Evolutionary conservation across 2,113 vertebrate species (phyloP), one percentile per base, ranked within the genome.

Genomic region (Ammodytes dubius): DNA sequence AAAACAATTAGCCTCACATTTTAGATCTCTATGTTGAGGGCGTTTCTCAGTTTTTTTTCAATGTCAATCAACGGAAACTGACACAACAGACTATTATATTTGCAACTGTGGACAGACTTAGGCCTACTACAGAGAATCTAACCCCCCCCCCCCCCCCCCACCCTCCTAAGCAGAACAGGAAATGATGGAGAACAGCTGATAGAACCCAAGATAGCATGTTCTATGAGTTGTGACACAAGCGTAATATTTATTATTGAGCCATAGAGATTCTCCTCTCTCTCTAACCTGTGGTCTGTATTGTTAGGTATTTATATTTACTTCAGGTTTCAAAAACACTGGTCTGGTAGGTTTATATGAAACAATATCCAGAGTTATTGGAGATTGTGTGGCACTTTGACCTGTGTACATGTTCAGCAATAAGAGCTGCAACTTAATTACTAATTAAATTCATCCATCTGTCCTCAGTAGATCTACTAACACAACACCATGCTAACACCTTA

Each of bases 1-100:
- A 7, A 85, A 79, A 67, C 52, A 60, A 84, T 79, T 80, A 58
- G 42, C 68, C 70, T 65, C 39, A 42, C 49, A 39, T 86, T 82
- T 70, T 27, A 27, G 66, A 63, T 63, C 47, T 66, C 70, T 49
- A 6, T 12, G 40, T 40, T 63, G 1, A 43, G 63, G 10, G 43
- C 6, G 2, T 27, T 72, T 46, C 13, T 50, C 4, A 27, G 27
- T 2, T 56, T 72, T 79, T 42, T 49, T 59, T 27, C 13, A 14
- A 7, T 8, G 10, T 47, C 61, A 37, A 46, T 15, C 65, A 12
- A 59, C 2, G 8, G n/a, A 19, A 56, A 56, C 52, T 2, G 14
- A 76, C 15, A 2, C 11, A 17, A 15, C 14, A 10, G 6, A 14
- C 27, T 27, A 27, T 27, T 27, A 11, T 19, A 15, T 46, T 59